Percentiles rank a stretch among this genome's conserved stretches.
Evolutionary conservation across 2,113 vertebrate genomes (phyloP).

Genomic region (Thunnus maccoyii): DNA sequence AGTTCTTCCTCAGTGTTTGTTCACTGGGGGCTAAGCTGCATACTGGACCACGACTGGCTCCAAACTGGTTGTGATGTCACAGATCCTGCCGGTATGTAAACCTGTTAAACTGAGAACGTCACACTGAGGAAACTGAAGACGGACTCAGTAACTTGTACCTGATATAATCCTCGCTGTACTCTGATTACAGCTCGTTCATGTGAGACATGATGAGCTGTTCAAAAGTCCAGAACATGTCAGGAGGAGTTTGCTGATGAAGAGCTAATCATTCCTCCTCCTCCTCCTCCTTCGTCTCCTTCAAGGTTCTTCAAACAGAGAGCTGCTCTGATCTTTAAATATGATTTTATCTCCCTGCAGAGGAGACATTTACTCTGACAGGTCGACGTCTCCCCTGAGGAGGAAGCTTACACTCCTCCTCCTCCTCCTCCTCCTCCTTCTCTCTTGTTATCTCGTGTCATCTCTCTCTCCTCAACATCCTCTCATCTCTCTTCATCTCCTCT

Average conservation of each 20-base stretch:
- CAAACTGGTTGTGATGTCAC: no score
- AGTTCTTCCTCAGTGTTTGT: no score
- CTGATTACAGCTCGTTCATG: constrained; percentile 3
- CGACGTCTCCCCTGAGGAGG: constrained; percentile 54
- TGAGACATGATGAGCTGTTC: neutral
- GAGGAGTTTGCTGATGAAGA: constrained; percentile 42
- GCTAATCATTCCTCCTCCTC: constrained; percentile 13
- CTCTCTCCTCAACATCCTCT: constrained; percentile 15
- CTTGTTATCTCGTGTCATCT: constrained; percentile 30
- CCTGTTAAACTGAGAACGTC: no score
- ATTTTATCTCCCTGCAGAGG: constrained; percentile 67
- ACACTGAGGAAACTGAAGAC: no score
- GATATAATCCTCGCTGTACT: neutral
- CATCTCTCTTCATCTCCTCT: constrained; percentile 20
- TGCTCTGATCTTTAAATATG: constrained; percentile 71
- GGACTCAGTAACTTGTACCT: no score
- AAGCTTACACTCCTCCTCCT: constrained; percentile 35
- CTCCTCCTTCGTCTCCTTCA: constrained; percentile 28
- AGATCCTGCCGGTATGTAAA: no score
- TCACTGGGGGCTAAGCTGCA: no score
- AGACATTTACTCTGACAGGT: constrained; percentile 75
- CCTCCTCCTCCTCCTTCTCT: constrained; percentile 14
- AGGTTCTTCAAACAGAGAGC: constrained; percentile 59
- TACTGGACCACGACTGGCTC: no score
- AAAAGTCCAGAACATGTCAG: neutral